Evolutionary conservation across 2,113 vertebrate species (phyloP).

Genomic region (Mastomys coucha): DNA sequence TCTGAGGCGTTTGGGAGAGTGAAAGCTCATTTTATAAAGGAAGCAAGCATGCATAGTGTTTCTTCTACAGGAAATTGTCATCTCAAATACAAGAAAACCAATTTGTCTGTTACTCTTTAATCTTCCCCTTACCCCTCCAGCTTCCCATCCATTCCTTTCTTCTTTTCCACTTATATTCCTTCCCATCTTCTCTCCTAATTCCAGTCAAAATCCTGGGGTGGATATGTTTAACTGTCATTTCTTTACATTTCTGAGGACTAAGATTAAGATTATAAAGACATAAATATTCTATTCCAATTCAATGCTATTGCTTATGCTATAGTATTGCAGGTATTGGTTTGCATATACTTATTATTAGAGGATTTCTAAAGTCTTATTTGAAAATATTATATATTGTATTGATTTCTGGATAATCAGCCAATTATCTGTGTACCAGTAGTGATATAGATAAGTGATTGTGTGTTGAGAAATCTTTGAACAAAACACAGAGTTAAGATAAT

Average conservation of each 20-base stretch:
- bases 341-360: neutral
- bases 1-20: neutral
- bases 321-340: neutral
- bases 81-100: neutral
- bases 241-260: neutral
- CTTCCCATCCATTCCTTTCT: fast-evolving
- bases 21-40: neutral
- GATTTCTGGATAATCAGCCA: neutral
- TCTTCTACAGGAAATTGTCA: neutral
- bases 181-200: neutral
- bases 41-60: neutral
- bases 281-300: neutral
- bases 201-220: neutral
- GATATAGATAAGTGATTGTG: neutral
- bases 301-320: neutral
- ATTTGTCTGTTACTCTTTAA: too few relatives aligned
- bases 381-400: neutral
- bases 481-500: neutral
- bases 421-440: neutral
- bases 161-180: too few relatives aligned
- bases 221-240: neutral
- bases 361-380: neutral
- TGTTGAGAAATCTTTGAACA: neutral
- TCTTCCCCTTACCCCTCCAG: neutral
- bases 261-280: neutral